phyloP scores from a whole-genome alignment of 2,888 invertebrate genomes.

The Scaptomyza caliginosa region DNA sequence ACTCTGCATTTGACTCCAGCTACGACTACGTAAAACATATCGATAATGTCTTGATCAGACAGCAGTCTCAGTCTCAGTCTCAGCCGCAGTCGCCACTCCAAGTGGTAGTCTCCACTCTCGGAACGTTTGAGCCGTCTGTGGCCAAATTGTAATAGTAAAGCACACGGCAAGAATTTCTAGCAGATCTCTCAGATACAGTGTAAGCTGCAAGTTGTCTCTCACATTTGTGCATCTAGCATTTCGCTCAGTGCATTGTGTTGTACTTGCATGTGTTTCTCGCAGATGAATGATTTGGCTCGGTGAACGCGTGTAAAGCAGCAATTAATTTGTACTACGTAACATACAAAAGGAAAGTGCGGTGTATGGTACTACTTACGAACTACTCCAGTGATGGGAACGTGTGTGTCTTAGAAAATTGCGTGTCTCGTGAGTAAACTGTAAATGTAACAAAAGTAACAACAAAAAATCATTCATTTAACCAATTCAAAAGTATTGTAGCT shows the following conservation, averaged over 20 bases:
- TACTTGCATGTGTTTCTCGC: slow-evolving; percentile 74
- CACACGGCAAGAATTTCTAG: slow-evolving; percentile 64
- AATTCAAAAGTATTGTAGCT: too few species aligned
- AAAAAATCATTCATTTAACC: too few species aligned
- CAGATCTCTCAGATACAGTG: neutral
- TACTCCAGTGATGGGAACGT: slow-evolving; percentile 23
- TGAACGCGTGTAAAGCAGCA: slow-evolving; percentile 83
- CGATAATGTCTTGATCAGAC: slow-evolving; percentile 83
- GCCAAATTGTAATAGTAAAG: slow-evolving; percentile 81
- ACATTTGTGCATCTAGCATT: slow-evolving; percentile 22
- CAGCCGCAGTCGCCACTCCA: slow-evolving; percentile 15
- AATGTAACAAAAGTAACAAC: too few species aligned
- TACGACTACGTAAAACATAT: slow-evolving; percentile 76
- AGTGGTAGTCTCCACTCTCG: slow-evolving; percentile 13
- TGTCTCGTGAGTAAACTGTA: neutral
- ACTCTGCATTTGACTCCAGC: slow-evolving; percentile 17
- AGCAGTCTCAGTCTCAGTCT: slow-evolving; percentile 36
- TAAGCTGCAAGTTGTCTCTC: neutral
- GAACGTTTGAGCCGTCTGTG: slow-evolving; percentile 33
- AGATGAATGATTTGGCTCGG: slow-evolving; percentile 76
- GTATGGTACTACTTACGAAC: slow-evolving; percentile 21
- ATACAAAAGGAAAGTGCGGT: slow-evolving; percentile 61
- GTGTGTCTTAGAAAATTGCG: slow-evolving; percentile 2
- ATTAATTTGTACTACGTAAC: slow-evolving; percentile 82
- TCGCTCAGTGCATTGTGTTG: slow-evolving; percentile 50